Evolutionary conservation across 1,140 invertebrate species (phyloP).

Genomic region (Dinoponera quadriceps): DNA sequence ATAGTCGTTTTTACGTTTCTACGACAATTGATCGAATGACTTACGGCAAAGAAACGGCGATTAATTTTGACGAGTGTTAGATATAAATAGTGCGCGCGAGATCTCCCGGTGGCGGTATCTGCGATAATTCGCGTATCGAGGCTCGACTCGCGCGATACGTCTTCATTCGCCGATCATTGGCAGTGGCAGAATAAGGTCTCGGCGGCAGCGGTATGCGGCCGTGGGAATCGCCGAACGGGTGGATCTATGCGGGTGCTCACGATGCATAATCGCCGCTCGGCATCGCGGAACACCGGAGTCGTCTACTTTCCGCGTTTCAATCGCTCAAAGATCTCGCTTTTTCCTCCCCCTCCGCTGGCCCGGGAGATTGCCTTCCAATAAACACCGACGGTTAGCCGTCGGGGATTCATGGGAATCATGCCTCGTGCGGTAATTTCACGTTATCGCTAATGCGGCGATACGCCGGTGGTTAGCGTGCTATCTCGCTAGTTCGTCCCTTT

Average conservation of each 20-base stretch:
- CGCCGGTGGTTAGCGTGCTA: slow-evolving; percentile 19
- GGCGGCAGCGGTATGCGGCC: background rate
- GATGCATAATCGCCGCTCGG: background rate
- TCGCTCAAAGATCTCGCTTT: background rate
- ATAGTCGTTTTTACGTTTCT: no score
- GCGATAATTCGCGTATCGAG: slow-evolving; percentile 1
- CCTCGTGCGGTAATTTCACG: slow-evolving; percentile 48
- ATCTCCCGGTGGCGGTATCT: background rate
- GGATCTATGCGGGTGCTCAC: background rate
- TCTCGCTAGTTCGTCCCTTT: slow-evolving; percentile 23
- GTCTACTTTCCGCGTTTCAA: background rate
- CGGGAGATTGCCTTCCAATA: slow-evolving; percentile 24
- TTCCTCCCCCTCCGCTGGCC: background rate
- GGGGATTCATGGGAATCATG: slow-evolving; percentile 52
- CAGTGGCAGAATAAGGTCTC: slow-evolving; percentile 70
- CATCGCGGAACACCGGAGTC: background rate
- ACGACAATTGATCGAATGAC: no score
- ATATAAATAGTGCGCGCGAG: background rate
- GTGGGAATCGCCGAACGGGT: slow-evolving; percentile 18
- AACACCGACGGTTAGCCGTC: background rate
- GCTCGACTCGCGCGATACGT: slow-evolving; percentile 54
- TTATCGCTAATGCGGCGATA: slow-evolving; percentile 58
- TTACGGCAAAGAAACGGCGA: no score
- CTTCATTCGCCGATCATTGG: slow-evolving; percentile 68
- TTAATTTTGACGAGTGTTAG: background rate